Evolutionary conservation across 2,113 vertebrate genomes (phyloP), one percentile per base, ranked within the genome.

Genomic region (Upupa epops): DNA sequence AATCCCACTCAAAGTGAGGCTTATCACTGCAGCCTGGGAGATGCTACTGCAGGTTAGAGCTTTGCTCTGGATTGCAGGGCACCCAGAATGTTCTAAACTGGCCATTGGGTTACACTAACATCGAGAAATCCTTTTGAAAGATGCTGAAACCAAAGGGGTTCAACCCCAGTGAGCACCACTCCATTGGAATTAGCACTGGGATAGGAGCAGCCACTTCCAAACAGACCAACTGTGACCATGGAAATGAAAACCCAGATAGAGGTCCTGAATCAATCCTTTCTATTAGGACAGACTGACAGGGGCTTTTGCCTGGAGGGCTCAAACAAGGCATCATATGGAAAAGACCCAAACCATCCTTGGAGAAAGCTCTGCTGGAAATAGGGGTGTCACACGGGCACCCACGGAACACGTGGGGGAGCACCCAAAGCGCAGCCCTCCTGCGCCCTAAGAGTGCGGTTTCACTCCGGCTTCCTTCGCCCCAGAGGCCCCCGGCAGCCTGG

Each of bases 111-210:
- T 37, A 51, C 34, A 66, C 72, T 51, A 79, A 8, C 28, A 21
- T n/a, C 46, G 45, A 24, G 89, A 92, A 59, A 63, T 55, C 51
- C 70, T 89, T 37, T 26, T 68, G 88, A 79, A 93, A 72, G 22
- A 32, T 65, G 29, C 26, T 40, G 28, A 37, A 86, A 64, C 63
- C 49, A 17, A 40, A 71, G 24, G 46, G 55, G 25, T 36, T 36
- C 74, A 83, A 46, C 45, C 73, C 40, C 61, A 26, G 31, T 54
- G 73, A 76, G 49, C n/a, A 28, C 61, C 61, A 63, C 58, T 61
- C 13, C n/a, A 73, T 49, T 75, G 81, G 77, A 26, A 76, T 46
- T 34, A 86, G 31, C 54, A 16, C 54, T 55, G 40, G 31, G 17
- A 12, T 1, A 82, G 77, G 70, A 70, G 40, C 49, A 65, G 31